phyloP scores from a whole-genome alignment of 2,888 invertebrate species.

The Pecten maximus region DNA sequence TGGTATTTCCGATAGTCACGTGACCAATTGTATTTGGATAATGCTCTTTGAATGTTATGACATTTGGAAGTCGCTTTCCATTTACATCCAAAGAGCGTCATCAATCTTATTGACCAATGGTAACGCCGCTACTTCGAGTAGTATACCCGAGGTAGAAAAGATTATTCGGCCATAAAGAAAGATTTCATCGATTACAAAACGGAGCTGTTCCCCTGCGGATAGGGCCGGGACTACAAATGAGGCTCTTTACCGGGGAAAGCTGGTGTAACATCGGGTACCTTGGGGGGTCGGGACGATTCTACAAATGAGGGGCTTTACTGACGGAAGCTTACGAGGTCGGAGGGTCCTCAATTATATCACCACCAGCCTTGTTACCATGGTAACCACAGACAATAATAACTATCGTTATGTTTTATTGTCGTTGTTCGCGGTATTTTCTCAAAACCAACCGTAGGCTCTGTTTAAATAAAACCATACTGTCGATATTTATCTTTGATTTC shows the following conservation, averaged over 20 bases:
- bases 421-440: not conserved
- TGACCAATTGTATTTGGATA: no score
- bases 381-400: no score
- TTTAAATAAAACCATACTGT: not conserved
- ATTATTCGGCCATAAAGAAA: constrained; percentile 8
- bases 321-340: not conserved
- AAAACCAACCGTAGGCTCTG: not conserved
- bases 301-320: not conserved
- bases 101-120: not conserved
- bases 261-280: not conserved
- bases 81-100: not conserved
- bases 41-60: not conserved
- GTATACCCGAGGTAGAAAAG: not conserved
- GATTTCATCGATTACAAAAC: not conserved
- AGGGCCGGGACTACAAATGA: not conserved
- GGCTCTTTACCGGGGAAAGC: no score
- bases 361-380: no score
- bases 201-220: not conserved
- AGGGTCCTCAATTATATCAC: no score
- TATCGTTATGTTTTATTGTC: no score
- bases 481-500: no score
- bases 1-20: no score
- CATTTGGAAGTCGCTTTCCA: not conserved
- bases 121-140: not conserved
- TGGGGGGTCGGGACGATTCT: not conserved